Evolutionary conservation across 2,888 invertebrate species (phyloP).

Genomic region (Chalcosyrphus nemorum): DNA sequence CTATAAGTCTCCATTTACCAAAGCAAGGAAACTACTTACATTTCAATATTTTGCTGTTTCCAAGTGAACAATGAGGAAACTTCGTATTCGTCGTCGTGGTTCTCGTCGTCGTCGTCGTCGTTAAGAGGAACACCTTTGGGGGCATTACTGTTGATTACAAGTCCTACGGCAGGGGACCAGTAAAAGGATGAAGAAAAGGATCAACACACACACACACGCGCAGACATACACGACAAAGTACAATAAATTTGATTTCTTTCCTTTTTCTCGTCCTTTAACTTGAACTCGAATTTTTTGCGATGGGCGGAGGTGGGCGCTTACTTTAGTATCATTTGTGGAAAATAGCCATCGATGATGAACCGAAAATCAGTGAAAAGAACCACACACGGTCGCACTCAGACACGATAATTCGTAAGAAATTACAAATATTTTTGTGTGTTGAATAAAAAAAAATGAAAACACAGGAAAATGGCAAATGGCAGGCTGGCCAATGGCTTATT

Average conservation of each 20-base stretch:
- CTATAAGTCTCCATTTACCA: too few species aligned
- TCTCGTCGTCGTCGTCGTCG: too few species aligned
- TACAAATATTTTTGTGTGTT: conserved; percentile 48
- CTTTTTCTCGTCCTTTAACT: conserved; percentile 2
- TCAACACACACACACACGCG: conserved; percentile 32
- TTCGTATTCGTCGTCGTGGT: too few species aligned
- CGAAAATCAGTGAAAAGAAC: conserved; percentile 24
- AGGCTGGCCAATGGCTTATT: conserved; percentile 63
- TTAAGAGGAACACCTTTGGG: conserved; percentile 45
- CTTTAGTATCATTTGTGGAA: conserved; percentile 10
- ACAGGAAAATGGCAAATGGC: conserved; percentile 69
- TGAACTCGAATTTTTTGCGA: conserved; percentile 5
- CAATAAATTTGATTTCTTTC: neutral
- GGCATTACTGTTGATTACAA: conserved; percentile 38
- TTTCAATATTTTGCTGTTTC: conserved; percentile 63
- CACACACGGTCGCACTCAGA: conserved; percentile 55
- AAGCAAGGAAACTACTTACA: conserved; percentile 37
- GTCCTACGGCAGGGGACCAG: neutral
- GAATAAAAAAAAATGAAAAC: conserved; percentile 67
- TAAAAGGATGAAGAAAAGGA: conserved; percentile 16
- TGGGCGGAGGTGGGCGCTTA: neutral
- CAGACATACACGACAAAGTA: too few species aligned
- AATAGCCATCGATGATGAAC: neutral
- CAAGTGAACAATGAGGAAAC: conserved; percentile 48
- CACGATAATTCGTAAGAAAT: conserved; percentile 62